Percentiles rank a stretch among this genome's conserved stretches.
Conservation (phyloP, 2,113 vertebrate species). For the Macrotus californicus region DNA sequence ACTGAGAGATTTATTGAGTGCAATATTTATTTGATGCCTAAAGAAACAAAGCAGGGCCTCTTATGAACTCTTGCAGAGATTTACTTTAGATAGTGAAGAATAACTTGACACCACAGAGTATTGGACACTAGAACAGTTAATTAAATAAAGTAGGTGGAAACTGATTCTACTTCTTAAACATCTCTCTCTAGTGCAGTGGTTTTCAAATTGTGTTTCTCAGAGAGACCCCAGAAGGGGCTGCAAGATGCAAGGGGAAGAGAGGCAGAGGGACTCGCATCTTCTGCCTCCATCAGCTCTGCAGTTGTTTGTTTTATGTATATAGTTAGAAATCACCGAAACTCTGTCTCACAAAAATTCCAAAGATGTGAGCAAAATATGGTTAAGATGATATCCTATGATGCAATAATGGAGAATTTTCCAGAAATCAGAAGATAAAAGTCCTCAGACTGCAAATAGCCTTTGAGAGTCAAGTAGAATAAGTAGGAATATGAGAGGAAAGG, state of each 20-base stretch:
- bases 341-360: background rate
- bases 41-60: background rate
- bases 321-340: background rate
- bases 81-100: constrained; percentile 12
- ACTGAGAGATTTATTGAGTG: constrained; percentile 1
- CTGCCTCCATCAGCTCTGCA: background rate
- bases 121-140: background rate
- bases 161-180: background rate
- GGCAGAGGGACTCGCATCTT: background rate
- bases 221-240: background rate
- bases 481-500: background rate
- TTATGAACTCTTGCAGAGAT: constrained; percentile 15
- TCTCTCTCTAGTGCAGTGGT: background rate
- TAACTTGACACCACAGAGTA: background rate
- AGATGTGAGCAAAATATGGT: background rate
- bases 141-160: background rate
- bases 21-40: constrained; percentile 19
- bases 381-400: background rate
- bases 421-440: background rate
- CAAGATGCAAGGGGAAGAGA: background rate
- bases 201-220: background rate
- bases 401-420: background rate
- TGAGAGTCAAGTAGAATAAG: background rate
- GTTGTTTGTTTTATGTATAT: background rate
- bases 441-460: background rate